Base-by-base conservation (phyloP, 1,140 invertebrate species). In the Drosophila arizonae region DNA sequence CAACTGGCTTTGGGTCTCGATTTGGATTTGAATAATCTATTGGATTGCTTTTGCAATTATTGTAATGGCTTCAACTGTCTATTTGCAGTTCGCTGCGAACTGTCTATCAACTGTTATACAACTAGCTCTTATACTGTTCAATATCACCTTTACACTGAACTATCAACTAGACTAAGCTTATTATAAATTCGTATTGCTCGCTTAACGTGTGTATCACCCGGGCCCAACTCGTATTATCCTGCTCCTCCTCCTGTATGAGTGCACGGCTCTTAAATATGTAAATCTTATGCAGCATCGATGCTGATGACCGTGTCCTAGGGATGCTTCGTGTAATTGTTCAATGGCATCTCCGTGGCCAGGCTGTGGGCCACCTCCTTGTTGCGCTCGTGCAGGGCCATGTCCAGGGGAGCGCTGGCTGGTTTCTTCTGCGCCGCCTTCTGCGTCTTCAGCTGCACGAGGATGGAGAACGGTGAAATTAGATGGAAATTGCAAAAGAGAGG, bases 261-360 rank as follows among this genome's bases (percentile, higher is more conserved):
- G 57, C n/a, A 51, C 57, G 46, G 43, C 43, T 48, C 51, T 57
- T 70, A 71, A 4, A 48, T 54, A 8, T 54, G 64, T 76, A 46
- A 48, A 65, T 78, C 66, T 73, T 88, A 88, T 50, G 84, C 84
- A 88, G 85, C 85, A 70, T 82, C 85, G 62, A 76, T 89, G 80
- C 82, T 76, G 11, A 80, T 74, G 64, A 75, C 85, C 84, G 84
- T 78, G 21, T 90, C 89, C 90, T 91, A 91, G 77, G 90, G 90
- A 91, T 91, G 90, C 81, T 91, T 91, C 15, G 90, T 91, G 36
- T 91, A 91, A 66, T 91, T 91, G 45, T 91, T 91, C 55, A 91
- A 52, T 33, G 90, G 87, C 76, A 91, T 91, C 56, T 91, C 90
- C 48, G 72, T 89, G 43, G 90, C 84, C 50, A 80, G 66, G 15